phyloP scores from a whole-genome alignment of 2,888 invertebrate genomes.

The Drosophila anomalata region DNA sequence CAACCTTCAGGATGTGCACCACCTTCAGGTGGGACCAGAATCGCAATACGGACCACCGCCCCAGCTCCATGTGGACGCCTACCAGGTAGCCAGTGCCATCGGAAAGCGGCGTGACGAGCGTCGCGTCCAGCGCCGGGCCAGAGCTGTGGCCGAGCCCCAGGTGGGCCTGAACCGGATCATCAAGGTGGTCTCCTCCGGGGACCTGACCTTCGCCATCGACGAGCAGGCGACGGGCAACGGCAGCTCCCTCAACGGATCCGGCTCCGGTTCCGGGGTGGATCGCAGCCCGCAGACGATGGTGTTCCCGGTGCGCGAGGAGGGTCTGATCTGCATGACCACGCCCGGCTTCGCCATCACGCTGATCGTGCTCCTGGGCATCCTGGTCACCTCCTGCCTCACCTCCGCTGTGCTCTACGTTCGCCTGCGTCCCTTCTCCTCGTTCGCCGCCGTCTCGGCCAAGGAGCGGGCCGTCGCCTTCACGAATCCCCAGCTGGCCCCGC shows the following conservation, averaged over 20 bases:
- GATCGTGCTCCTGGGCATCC: constrained; percentile 91
- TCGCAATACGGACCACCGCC: constrained; percentile 89
- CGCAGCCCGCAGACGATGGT: constrained; percentile 87
- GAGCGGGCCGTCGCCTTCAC: constrained; percentile 83
- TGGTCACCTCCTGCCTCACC: constrained; percentile 92
- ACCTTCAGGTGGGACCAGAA: constrained; percentile 85
- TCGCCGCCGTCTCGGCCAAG: constrained; percentile 76
- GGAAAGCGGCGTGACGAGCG: constrained; percentile 89
- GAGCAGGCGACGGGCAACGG: constrained; percentile 86
- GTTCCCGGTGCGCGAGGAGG: constrained; percentile 88
- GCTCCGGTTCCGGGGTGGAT: constrained; percentile 79
- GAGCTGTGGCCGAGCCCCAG: constrained; percentile 87
- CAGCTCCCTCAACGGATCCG: constrained; percentile 84
- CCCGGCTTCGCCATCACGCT: constrained; percentile 96
- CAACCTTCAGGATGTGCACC: constrained; percentile 86
- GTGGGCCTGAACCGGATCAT: constrained; percentile 95
- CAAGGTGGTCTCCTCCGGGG: constrained; percentile 95
- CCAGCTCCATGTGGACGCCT: constrained; percentile 87
- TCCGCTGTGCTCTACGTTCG: constrained; percentile 94
- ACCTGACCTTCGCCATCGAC: constrained; percentile 92
- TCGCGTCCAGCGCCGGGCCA: constrained; percentile 87
- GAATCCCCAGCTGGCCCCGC: constrained; percentile 80
- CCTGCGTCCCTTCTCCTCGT: constrained; percentile 88
- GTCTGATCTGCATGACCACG: constrained; percentile 96
- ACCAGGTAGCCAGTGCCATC: constrained; percentile 86